These are phyloP conservation scores for Marmota flaviventris DNA, from an alignment of 2,113 vertebrate species.

Conservation along the genomic window DNA sequence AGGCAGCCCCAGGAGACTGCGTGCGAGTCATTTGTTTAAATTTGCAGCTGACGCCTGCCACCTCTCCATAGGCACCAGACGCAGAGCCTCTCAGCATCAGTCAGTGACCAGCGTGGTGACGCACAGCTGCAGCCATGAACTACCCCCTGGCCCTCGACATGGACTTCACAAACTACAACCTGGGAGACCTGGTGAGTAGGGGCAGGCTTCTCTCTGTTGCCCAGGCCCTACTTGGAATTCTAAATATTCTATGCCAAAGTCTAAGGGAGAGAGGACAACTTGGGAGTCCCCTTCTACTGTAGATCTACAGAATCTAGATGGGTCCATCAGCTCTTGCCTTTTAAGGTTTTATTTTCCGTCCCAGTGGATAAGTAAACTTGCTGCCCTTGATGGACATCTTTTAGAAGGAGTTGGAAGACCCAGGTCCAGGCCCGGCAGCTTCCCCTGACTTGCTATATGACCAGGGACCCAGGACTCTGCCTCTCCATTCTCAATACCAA, in stretches of 20 bases:
- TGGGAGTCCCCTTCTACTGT: neutral
- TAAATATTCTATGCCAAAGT: neutral
- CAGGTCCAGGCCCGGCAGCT: neutral
- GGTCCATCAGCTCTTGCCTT: neutral
- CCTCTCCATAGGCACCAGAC: constrained; percentile 49
- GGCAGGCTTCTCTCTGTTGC: neutral
- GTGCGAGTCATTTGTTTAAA: constrained; percentile 80
- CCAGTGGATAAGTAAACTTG: neutral
- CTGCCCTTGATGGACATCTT: neutral
- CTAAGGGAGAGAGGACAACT: neutral
- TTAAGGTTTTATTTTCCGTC: neutral
- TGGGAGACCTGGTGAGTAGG: constrained; percentile 80
- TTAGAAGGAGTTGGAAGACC: neutral
- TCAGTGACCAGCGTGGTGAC: constrained; percentile 47
- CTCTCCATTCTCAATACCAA: neutral
- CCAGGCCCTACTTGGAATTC: neutral
- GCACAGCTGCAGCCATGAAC: constrained; percentile 63
- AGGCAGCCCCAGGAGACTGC: constrained; percentile 35
- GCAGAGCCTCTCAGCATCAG: constrained; percentile 35
- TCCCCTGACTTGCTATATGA: neutral
- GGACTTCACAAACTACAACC: constrained; percentile 58
- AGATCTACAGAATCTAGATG: neutral
- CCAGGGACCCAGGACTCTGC: neutral
- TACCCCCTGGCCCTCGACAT: constrained; percentile 75
- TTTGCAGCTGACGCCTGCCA: constrained; percentile 73